Conservation (phyloP, 2,888 invertebrate genomes). For the Drosophila picticornis region DNA sequence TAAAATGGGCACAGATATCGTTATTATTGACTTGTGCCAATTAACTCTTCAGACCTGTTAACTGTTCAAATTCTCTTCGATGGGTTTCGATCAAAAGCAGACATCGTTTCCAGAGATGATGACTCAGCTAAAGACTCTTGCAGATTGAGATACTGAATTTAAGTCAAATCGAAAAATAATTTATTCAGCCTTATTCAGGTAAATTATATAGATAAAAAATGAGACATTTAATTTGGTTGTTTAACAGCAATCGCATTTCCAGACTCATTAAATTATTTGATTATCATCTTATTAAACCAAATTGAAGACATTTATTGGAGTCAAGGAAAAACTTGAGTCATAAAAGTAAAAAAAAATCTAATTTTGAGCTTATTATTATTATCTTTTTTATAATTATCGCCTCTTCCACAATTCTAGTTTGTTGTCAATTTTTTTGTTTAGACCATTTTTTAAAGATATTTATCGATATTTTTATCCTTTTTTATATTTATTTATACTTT, state of each 20-base stretch:
- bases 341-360: too few species aligned
- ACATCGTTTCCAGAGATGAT: background rate
- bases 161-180: background rate
- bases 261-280: background rate
- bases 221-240: background rate
- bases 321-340: background rate
- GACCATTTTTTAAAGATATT: background rate
- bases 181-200: background rate
- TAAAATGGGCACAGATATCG: background rate
- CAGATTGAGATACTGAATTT: background rate
- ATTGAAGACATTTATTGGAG: background rate
- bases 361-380: background rate
- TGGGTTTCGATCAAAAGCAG: background rate
- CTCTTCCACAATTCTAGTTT: background rate
- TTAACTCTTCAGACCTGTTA: background rate
- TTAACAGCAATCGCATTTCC: background rate
- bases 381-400: background rate
- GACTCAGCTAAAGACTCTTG: background rate
- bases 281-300: background rate
- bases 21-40: conserved; percentile 2
- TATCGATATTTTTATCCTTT: background rate
- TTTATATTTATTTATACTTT: background rate
- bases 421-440: background rate
- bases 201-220: background rate
- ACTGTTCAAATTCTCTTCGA: background rate